Evolutionary conservation across 2,888 invertebrate genomes (phyloP).

Genomic region (Dexiosoma caninum): DNA sequence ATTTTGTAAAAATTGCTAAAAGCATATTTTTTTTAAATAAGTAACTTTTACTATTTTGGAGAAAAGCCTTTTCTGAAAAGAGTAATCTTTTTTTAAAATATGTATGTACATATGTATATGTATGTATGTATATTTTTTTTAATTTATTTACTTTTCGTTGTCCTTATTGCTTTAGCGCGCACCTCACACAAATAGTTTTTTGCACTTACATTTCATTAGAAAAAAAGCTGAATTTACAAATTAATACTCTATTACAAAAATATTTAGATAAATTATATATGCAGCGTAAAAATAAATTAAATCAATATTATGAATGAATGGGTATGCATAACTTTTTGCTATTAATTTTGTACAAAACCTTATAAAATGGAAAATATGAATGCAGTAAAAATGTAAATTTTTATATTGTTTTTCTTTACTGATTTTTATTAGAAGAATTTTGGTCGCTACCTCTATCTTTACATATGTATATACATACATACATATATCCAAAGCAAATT

Average conservation of each 20-base stretch:
- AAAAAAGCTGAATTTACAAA: constrained; percentile 57
- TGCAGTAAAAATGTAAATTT: not conserved
- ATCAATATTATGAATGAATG: too few relatives aligned
- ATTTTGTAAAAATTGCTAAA: too few relatives aligned
- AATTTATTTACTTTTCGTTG: too few relatives aligned
- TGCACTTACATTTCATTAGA: not conserved
- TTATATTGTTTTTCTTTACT: constrained; percentile 27
- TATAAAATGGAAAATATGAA: too few relatives aligned
- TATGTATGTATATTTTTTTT: too few relatives aligned
- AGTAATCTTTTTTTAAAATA: too few relatives aligned
- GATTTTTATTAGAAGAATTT: not conserved
- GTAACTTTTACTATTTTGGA: too few relatives aligned
- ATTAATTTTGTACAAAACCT: too few relatives aligned
- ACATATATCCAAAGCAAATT: not conserved
- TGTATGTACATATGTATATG: too few relatives aligned
- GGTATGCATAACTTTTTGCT: too few relatives aligned
- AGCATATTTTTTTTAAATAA: too few relatives aligned
- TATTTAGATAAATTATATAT: constrained; percentile 27
- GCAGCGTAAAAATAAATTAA: not conserved
- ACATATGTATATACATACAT: not conserved
- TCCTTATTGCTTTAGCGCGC: not conserved
- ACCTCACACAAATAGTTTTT: not conserved
- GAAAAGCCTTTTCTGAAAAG: too few relatives aligned
- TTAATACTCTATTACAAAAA: constrained; percentile 14
- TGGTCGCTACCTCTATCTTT: constrained; percentile 51